Evolutionary conservation across 1,140 invertebrate genomes (phyloP).

Genomic region (Eumeta japonica): DNA sequence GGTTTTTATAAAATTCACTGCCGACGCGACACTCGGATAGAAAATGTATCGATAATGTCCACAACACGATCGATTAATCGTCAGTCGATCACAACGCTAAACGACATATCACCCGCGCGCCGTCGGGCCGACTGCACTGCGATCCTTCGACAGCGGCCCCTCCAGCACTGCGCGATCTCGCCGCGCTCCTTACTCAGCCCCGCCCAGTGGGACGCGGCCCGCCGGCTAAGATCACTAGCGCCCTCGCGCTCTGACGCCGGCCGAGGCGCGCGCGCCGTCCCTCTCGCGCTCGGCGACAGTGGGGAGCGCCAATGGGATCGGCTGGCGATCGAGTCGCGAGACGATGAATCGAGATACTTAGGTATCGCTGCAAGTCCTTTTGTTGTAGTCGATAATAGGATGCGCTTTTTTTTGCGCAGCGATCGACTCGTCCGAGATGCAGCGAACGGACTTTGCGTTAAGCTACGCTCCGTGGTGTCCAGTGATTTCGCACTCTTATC

Average conservation of each 20-base stretch:
- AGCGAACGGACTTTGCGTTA: too few relatives aligned
- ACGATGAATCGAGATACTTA: conserved; percentile 57
- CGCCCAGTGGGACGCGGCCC: conserved; percentile 55
- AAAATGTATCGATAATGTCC: conserved; percentile 37
- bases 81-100: conserved; percentile 16
- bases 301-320: conserved; percentile 54
- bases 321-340: conserved; percentile 50
- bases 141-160: conserved; percentile 47
- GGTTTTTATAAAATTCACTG: too few relatives aligned
- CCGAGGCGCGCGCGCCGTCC: conserved; percentile 19
- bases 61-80: conserved; percentile 46
- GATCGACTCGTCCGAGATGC: conserved; percentile 36
- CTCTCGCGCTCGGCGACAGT: conserved; percentile 45
- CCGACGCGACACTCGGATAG: too few relatives aligned
- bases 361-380: conserved; percentile 56
- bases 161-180: conserved; percentile 49
- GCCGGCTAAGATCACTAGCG: conserved; percentile 48
- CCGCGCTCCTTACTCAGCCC: conserved; percentile 50
- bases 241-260: conserved; percentile 35
- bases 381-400: conserved; percentile 58
- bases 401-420: conserved; percentile 53
- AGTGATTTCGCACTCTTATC: too few relatives aligned
- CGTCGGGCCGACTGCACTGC: conserved; percentile 48
- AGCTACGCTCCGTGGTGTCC: too few relatives aligned
- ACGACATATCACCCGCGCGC: conserved; percentile 39